Percentiles rank a stretch among this genome's conserved stretches.
These are phyloP conservation scores for Apis dorsata DNA, from an alignment of 1,140 invertebrate species.

Conservation along the genomic window DNA sequence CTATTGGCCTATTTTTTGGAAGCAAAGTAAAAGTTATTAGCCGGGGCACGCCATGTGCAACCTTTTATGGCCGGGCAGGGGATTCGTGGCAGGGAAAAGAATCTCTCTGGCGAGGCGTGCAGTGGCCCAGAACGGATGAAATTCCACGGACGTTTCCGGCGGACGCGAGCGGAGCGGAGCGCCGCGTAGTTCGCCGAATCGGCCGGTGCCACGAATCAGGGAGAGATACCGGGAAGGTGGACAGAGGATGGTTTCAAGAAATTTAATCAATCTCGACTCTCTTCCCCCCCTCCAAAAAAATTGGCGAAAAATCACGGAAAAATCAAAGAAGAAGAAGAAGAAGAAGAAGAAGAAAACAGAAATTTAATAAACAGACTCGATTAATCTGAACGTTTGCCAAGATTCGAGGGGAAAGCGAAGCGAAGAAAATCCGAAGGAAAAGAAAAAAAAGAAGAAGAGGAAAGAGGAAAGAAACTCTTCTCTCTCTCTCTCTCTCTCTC, in stretches of 20 bases:
- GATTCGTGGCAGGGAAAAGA: slow-evolving; percentile 35
- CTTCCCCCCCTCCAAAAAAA: too few relatives aligned
- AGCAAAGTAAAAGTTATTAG: slow-evolving; percentile 30
- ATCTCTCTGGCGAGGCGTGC: slow-evolving; percentile 29
- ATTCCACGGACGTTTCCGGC: slow-evolving; percentile 53
- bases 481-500: too few relatives aligned
- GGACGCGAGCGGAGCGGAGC: slow-evolving; percentile 30
- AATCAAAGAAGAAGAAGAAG: too few relatives aligned
- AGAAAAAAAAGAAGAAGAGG: background rate
- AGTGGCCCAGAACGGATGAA: slow-evolving; percentile 53
- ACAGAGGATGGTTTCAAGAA: background rate
- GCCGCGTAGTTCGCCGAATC: slow-evolving; percentile 27
- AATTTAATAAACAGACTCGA: too few relatives aligned
- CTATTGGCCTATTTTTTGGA: background rate
- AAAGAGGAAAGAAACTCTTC: background rate
- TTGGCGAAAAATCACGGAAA: too few relatives aligned
- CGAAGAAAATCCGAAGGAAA: background rate
- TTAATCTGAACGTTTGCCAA: too few relatives aligned
- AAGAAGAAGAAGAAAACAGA: too few relatives aligned
- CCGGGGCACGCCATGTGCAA: slow-evolving; percentile 11
- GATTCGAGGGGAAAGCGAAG: too few relatives aligned
- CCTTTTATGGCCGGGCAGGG: slow-evolving; percentile 35
- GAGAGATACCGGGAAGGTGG: slow-evolving; percentile 3
- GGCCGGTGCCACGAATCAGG: background rate
- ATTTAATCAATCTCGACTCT: too few relatives aligned